Conservation (phyloP, 2,888 invertebrate genomes). For the Dryobota labecula region DNA sequence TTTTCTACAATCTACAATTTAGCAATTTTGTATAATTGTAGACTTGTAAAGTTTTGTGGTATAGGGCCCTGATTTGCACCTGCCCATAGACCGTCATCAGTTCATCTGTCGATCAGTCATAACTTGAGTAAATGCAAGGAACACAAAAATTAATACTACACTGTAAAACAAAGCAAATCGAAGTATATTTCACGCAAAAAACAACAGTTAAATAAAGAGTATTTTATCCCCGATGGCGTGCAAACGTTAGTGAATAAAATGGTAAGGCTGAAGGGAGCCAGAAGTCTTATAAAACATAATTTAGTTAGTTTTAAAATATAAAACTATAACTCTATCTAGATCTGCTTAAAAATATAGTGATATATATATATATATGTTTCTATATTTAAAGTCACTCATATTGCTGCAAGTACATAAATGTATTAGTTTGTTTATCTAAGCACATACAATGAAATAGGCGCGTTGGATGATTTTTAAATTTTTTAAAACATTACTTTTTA, state of each 20-base stretch:
- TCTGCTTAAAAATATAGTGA: slow-evolving; percentile 48
- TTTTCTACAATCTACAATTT: too few relatives aligned
- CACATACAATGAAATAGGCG: slow-evolving; percentile 46
- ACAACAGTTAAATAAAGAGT: slow-evolving; percentile 24
- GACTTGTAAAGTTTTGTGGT: too few relatives aligned
- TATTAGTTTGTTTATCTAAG: slow-evolving; percentile 30
- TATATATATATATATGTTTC: slow-evolving; percentile 15
- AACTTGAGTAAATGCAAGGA: slow-evolving; percentile 39
- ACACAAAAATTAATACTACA: slow-evolving; percentile 37
- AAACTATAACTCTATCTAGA: slow-evolving; percentile 31
- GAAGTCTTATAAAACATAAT: slow-evolving; percentile 30
- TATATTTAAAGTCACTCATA: slow-evolving; percentile 45
- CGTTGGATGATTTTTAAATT: not conserved
- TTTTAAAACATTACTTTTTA: not conserved
- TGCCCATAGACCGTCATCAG: not conserved
- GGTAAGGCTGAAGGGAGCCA: slow-evolving; percentile 39
- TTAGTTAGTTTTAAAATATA: slow-evolving; percentile 24
- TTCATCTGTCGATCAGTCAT: not conserved
- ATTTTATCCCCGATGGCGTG: slow-evolving; percentile 16
- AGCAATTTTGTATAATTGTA: too few relatives aligned
- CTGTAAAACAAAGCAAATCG: slow-evolving; percentile 30
- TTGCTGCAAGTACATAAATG: slow-evolving; percentile 49
- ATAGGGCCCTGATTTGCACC: too few relatives aligned
- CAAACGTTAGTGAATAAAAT: slow-evolving; percentile 27
- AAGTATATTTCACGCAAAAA: slow-evolving; percentile 38